These are phyloP conservation scores for Plectropomus leopardus DNA, from an alignment of 2,113 vertebrate species.

Conservation along the genomic window DNA sequence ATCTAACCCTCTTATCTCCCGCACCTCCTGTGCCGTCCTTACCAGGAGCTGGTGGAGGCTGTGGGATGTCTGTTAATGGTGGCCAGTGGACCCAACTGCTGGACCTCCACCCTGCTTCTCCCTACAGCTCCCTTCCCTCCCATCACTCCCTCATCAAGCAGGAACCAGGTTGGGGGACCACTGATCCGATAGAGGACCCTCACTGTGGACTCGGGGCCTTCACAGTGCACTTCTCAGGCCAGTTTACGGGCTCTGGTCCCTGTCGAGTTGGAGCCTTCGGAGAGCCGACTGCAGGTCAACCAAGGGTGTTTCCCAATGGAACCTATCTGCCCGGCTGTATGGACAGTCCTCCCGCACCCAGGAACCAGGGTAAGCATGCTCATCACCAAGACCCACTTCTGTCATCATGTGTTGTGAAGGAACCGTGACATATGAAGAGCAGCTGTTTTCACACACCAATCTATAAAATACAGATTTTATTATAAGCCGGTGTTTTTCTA, in stretches of 20 bases:
- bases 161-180: conserved; percentile 93
- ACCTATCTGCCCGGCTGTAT: conserved; percentile 93
- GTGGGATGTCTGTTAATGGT: conserved; percentile 89
- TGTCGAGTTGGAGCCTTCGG: conserved; percentile 93
- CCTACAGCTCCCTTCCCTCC: conserved; percentile 89
- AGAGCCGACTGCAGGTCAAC: conserved; percentile 86
- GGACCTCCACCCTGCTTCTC: conserved; percentile 92
- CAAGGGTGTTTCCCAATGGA: conserved; percentile 92
- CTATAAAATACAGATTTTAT: not conserved
- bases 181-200: conserved; percentile 91
- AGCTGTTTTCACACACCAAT: not conserved
- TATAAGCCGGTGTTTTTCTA: not conserved
- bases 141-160: conserved; percentile 98
- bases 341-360: conserved; percentile 89
- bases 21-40: conserved; percentile 90
- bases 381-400: not conserved
- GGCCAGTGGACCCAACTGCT: conserved; percentile 95
- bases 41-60: conserved; percentile 86
- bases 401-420: not conserved
- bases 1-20: conserved; percentile 88
- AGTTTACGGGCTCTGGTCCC: conserved; percentile 93
- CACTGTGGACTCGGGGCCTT: conserved; percentile 95
- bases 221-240: conserved; percentile 96
- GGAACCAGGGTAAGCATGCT: conserved; percentile 91
- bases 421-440: not conserved